A percentile compares a stretch with the other conserved stretches of the same genome.
phyloP scores from a whole-genome alignment of 2,888 invertebrate genomes.

The Philopedon plagiatum region DNA sequence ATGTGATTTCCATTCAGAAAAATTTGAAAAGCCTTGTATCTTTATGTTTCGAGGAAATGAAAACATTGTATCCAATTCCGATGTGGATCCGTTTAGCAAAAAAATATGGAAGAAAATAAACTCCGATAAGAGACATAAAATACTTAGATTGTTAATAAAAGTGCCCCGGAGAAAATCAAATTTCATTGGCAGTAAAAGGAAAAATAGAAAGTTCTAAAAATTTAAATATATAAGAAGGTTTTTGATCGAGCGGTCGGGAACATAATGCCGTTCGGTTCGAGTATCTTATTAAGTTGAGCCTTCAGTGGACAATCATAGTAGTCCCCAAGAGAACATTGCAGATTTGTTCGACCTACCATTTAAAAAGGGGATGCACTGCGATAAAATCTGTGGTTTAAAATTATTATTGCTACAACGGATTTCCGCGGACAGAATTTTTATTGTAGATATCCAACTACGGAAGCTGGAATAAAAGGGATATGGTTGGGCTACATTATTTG shows the following conservation, averaged over 20 bases:
- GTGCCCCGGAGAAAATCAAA: constrained; percentile 53
- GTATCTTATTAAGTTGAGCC: constrained; percentile 46
- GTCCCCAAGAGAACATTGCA: constrained; percentile 40
- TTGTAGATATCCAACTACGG: constrained; percentile 10
- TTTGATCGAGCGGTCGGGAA: constrained; percentile 51
- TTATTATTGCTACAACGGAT: constrained; percentile 48
- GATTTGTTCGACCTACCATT: constrained; percentile 44
- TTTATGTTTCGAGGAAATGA: constrained; percentile 45
- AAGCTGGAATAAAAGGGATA: constrained; percentile 5
- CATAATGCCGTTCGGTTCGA: constrained; percentile 54
- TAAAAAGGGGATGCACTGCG: constrained; percentile 44
- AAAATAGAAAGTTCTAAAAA: constrained; percentile 54
- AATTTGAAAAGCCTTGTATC: constrained; percentile 40
- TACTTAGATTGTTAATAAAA: constrained; percentile 55
- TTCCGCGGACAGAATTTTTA: constrained; percentile 39
- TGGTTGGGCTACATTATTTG: constrained; percentile 6
- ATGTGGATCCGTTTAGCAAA: constrained; percentile 41
- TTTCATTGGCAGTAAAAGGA: constrained; percentile 55
- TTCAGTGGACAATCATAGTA: constrained; percentile 43
- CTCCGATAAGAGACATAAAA: constrained; percentile 50
- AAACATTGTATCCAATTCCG: constrained; percentile 46
- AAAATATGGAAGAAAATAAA: constrained; percentile 48
- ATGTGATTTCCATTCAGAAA: constrained; percentile 38
- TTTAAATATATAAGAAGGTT: constrained; percentile 57
- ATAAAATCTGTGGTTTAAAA: constrained; percentile 45